Conservation (phyloP, 92 coral and sea anemone genomes). For the Zoanthus gigantus region DNA sequence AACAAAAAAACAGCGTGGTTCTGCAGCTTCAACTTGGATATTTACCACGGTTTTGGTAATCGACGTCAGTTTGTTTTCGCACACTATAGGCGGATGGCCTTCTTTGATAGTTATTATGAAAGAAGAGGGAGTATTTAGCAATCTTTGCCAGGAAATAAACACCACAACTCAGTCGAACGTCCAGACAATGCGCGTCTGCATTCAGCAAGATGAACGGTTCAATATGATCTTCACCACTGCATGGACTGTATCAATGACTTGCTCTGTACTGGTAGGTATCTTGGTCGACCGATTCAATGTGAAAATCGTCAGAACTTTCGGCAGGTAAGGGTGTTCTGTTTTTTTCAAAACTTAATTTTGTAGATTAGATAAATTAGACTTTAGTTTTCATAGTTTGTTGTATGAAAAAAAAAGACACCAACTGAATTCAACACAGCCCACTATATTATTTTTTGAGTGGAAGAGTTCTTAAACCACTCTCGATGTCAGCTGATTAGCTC, state of each 20-base stretch:
- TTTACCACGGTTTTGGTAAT: conserved; percentile 7
- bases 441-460: too few species aligned
- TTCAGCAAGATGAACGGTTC: conserved; percentile 15
- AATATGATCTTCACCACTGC: conserved; percentile 7
- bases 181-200: conserved; percentile 1
- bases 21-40: not conserved
- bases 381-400: too few species aligned
- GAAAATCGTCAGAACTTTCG: conserved; percentile 25
- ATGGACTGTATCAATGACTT: not conserved
- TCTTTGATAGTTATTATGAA: conserved; percentile 19
- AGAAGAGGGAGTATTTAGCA: conserved; percentile 16
- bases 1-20: not conserved
- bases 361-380: too few species aligned
- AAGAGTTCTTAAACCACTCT: too few species aligned
- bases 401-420: too few species aligned
- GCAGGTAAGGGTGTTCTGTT: conserved; percentile 6
- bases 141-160: conserved; percentile 1
- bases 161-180: not conserved
- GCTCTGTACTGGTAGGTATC: not conserved
- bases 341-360: not conserved
- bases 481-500: too few species aligned
- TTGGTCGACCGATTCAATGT: conserved; percentile 12
- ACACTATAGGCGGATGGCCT: not conserved
- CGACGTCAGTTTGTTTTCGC: conserved; percentile 18
- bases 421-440: too few species aligned